phyloP scores from a whole-genome alignment of 2,888 invertebrate genomes.

The Nemapogon koenigi region DNA sequence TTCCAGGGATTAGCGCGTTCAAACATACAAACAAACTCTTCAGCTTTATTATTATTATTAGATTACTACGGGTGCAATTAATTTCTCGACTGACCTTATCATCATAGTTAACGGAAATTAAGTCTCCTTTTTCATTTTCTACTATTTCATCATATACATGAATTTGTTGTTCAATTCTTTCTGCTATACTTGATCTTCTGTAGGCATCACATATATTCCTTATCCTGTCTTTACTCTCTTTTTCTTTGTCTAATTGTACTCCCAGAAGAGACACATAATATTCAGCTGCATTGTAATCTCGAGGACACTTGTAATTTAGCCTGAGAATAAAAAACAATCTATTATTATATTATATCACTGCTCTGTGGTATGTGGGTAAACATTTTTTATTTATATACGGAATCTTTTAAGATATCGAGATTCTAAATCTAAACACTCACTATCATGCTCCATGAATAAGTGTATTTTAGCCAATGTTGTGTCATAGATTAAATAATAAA shows the following conservation, averaged over 20 bases:
- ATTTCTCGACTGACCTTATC: conserved; percentile 42
- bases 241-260: conserved; percentile 42
- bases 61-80: too few species aligned
- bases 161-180: conserved; percentile 37
- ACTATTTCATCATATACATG: conserved; percentile 49
- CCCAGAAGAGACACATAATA: conserved; percentile 74
- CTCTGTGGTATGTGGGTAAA: too few species aligned
- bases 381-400: too few species aligned
- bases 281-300: conserved; percentile 85
- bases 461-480: too few species aligned
- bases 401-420: not conserved
- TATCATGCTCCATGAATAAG: not conserved
- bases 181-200: conserved; percentile 49
- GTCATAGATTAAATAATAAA: too few species aligned
- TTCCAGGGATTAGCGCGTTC: too few species aligned
- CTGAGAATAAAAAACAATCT: conserved; percentile 37
- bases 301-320: conserved; percentile 70
- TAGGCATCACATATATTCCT: conserved; percentile 63
- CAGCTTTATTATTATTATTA: too few species aligned
- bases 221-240: conserved; percentile 46
- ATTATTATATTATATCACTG: too few species aligned
- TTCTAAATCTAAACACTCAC: not conserved
- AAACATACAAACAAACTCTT: too few species aligned
- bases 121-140: conserved; percentile 34
- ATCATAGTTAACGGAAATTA: conserved; percentile 22